A percentile compares a stretch with the other conserved stretches of the same genome.
These are phyloP conservation scores for Aramus guarauna DNA, from an alignment of 2,113 vertebrate genomes.

Conservation along the genomic window DNA sequence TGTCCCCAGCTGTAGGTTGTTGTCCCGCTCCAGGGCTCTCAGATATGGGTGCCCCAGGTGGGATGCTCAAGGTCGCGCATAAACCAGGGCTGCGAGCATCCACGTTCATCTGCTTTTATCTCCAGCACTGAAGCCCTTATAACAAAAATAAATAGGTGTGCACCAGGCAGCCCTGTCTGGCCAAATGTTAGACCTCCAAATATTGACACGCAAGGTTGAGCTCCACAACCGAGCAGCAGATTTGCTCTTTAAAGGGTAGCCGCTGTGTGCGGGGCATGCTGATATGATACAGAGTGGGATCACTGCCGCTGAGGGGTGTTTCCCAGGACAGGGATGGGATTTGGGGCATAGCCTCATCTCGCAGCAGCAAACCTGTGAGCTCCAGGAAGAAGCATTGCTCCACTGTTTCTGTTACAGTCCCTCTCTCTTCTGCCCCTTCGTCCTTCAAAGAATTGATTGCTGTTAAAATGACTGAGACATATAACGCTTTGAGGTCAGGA, in stretches of 20 bases:
- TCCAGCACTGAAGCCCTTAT: not conserved
- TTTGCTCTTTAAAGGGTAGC: not conserved
- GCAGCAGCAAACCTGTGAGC: not conserved
- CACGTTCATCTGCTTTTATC: not conserved
- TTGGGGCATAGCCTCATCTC: not conserved
- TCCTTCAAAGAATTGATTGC: slow-evolving; percentile 81
- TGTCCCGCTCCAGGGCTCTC: not conserved
- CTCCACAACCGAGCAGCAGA: not conserved
- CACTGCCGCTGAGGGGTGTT: not conserved
- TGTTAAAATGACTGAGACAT: slow-evolving; percentile 73
- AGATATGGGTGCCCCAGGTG: not conserved
- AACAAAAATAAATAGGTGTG: not conserved
- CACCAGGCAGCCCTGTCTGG: not conserved
- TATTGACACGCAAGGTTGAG: not conserved
- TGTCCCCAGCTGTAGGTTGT: not conserved
- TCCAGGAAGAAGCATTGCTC: not conserved
- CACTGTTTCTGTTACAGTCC: not conserved
- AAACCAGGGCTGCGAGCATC: not conserved
- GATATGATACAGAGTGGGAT: not conserved
- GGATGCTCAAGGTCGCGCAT: not conserved
- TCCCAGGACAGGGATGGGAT: not conserved
- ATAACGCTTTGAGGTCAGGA: slow-evolving; percentile 70
- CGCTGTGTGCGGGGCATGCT: not conserved
- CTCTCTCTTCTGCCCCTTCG: slow-evolving; percentile 32
- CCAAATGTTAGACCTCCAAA: not conserved